phyloP scores from a whole-genome alignment of 2,797 vertebrate genomes.

The Decapterus maruadsi region DNA sequence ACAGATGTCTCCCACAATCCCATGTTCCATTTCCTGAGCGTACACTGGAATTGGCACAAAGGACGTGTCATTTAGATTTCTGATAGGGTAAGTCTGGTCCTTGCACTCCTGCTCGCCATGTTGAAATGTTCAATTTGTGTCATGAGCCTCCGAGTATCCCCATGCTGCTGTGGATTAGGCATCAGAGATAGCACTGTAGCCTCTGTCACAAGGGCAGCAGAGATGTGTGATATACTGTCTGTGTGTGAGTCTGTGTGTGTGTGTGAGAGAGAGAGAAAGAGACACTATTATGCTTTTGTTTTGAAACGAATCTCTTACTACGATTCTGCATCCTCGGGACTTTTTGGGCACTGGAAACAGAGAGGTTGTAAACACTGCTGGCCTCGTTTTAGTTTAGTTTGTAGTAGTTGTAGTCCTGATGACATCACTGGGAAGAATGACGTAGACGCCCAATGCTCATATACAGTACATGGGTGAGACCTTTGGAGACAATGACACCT shows the following conservation, averaged over 20 bases:
- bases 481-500: too few relatives aligned
- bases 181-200: conserved; percentile 60
- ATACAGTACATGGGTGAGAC: too few relatives aligned
- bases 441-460: too few relatives aligned
- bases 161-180: conserved; percentile 56
- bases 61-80: conserved; percentile 69
- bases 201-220: conserved; percentile 49
- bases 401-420: too few relatives aligned
- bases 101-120: conserved; percentile 43
- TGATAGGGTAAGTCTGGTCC: conserved; percentile 61
- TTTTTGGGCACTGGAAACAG: too few relatives aligned
- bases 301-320: too few relatives aligned
- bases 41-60: conserved; percentile 63
- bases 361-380: too few relatives aligned
- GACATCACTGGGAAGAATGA: too few relatives aligned
- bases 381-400: too few relatives aligned
- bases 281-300: too few relatives aligned
- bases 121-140: conserved; percentile 75
- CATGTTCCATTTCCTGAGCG: conserved; percentile 61
- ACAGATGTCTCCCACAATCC: conserved; percentile 65
- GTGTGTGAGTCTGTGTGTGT: not conserved
- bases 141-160: conserved; percentile 53
- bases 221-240: conserved; percentile 27
- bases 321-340: too few relatives aligned
- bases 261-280: too few relatives aligned